These are phyloP conservation scores for Syngnathus scovelli DNA, from an alignment of 2,113 vertebrate genomes.

Conservation along the genomic window DNA sequence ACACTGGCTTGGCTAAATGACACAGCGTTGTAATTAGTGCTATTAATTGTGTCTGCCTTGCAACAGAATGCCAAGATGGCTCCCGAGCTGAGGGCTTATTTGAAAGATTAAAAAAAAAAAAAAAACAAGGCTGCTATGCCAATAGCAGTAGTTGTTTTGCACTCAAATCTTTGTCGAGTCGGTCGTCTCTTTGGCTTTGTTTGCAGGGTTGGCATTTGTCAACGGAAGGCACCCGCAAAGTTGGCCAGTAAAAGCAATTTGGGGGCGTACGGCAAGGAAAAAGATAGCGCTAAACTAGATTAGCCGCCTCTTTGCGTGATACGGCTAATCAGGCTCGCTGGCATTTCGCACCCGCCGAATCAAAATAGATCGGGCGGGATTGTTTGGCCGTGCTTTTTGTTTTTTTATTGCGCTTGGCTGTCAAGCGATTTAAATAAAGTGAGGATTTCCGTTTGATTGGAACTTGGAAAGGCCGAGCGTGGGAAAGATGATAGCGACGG, in stretches of 20 bases:
- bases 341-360: constrained; percentile 49
- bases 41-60: background rate
- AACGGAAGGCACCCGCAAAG: constrained; percentile 70
- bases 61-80: background rate
- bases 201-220: constrained; percentile 65
- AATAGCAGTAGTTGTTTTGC: constrained; percentile 8
- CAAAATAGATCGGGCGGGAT: constrained; percentile 40
- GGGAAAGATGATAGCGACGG: background rate
- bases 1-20: background rate
- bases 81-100: background rate
- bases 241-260: constrained; percentile 65
- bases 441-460: background rate
- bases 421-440: constrained; percentile 24
- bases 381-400: constrained; percentile 28
- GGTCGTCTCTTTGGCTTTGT: constrained; percentile 25
- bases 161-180: background rate
- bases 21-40: background rate
- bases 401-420: constrained; percentile 15
- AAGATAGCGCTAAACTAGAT: constrained; percentile 62
- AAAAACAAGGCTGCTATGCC: constrained; percentile 28
- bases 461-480: background rate
- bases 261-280: constrained; percentile 63
- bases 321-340: constrained; percentile 55
- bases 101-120: background rate
- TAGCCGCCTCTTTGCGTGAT: constrained; percentile 62